Evolutionary conservation across 2,888 invertebrate genomes (phyloP).

Genomic region (Lomographa bimaculata): DNA sequence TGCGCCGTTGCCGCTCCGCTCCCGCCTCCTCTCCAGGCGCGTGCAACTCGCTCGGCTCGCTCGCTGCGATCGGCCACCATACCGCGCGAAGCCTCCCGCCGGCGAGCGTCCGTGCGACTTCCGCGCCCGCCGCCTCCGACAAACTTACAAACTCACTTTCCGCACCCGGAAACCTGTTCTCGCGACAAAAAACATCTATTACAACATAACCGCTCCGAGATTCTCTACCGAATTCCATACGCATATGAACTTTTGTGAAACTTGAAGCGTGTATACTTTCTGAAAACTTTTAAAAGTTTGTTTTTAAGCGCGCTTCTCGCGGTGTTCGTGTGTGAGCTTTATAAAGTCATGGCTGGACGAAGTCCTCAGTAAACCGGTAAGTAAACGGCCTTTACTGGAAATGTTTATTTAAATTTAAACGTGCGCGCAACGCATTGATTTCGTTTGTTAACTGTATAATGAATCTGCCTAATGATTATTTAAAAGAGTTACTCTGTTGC

Average conservation of each 20-base stretch:
- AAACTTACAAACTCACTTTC: constrained; percentile 73
- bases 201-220: constrained; percentile 44
- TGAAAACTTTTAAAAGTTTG: constrained; percentile 68
- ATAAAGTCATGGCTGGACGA: constrained; percentile 66
- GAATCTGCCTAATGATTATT: constrained; percentile 16
- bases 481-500: constrained; percentile 28
- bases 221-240: constrained; percentile 43
- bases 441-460: constrained; percentile 1
- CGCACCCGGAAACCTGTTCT: constrained; percentile 64
- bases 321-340: constrained; percentile 59
- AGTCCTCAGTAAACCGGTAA: constrained; percentile 77
- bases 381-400: constrained; percentile 69
- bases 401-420: constrained; percentile 45
- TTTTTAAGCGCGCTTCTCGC: constrained; percentile 54
- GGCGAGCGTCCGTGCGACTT: constrained; percentile 54
- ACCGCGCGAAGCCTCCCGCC: constrained; percentile 63
- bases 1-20: constrained; percentile 18
- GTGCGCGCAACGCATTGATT: constrained; percentile 26
- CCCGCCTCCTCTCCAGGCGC: constrained; percentile 41
- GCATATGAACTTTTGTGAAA: constrained; percentile 31
- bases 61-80: constrained; percentile 50
- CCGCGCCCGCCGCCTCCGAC: constrained; percentile 48
- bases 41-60: constrained; percentile 47
- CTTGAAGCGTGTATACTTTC: constrained; percentile 45
- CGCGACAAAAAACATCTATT: constrained; percentile 51